Percentiles rank a stretch among this genome's conserved stretches.
These are phyloP conservation scores for Chalcis sispes DNA, from an alignment of 2,888 invertebrate species.

Conservation along the genomic window DNA sequence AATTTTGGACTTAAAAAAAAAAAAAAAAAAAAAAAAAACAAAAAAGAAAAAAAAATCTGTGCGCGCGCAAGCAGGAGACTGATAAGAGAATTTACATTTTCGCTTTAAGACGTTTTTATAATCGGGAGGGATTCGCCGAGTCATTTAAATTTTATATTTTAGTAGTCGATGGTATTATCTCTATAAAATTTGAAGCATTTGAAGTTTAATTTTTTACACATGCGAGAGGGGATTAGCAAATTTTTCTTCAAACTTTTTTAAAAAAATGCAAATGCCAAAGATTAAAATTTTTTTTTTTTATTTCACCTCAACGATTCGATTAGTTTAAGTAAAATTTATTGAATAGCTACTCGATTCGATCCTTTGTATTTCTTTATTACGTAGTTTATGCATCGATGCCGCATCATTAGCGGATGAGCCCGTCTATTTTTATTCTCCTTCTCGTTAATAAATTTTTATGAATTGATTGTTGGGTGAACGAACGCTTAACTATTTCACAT, in stretches of 20 bases:
- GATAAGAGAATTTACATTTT: constrained; percentile 32
- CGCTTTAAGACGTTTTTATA: constrained; percentile 13
- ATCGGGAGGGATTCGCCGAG: constrained; percentile 15
- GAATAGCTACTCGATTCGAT: not conserved
- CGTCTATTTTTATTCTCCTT: not conserved
- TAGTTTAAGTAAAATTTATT: not conserved
- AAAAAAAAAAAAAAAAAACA: not conserved
- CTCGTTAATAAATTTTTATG: not conserved
- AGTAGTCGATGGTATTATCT: not conserved
- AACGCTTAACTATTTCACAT: constrained; percentile 6
- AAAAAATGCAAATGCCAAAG: constrained; percentile 2
- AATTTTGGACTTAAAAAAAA: constrained; percentile 42
- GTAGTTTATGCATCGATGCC: too few relatives aligned
- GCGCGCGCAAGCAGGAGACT: too few relatives aligned
- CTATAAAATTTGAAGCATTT: not conserved
- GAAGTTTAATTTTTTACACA: not conserved
- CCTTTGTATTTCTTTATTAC: not conserved
- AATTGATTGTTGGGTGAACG: constrained; percentile 8
- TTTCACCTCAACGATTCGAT: too few relatives aligned
- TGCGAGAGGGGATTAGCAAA: too few relatives aligned
- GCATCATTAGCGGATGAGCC: not conserved
- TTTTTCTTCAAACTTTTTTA: too few relatives aligned
- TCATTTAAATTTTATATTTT: constrained; percentile 25
- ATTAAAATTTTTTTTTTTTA: too few relatives aligned
- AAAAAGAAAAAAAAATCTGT: too few relatives aligned